Conservation (phyloP, 2,888 invertebrate species). For the Chironomus riparius region DNA sequence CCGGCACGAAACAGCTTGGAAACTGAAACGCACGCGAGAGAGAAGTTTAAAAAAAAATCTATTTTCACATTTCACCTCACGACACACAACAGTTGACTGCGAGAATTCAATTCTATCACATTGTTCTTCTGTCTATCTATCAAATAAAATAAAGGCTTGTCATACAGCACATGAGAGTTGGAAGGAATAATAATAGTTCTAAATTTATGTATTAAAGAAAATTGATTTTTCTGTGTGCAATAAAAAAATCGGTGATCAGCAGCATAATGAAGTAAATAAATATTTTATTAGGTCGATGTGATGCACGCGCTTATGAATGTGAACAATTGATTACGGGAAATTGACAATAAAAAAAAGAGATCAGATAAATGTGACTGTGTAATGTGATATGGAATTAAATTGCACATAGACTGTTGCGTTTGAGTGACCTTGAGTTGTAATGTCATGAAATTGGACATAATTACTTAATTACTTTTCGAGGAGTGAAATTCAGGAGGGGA, state of each 20-base stretch:
- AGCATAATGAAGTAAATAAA: not conserved
- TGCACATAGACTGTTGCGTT: not conserved
- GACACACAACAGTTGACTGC: constrained; percentile 12
- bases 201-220: not conserved
- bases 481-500: not conserved
- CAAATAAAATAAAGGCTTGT: not conserved
- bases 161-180: not conserved
- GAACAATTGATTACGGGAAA: constrained; percentile 18
- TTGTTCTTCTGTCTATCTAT: constrained; percentile 3
- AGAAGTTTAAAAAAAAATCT: constrained; percentile 7
- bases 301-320: not conserved
- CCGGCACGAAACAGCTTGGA: not conserved
- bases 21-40: constrained; percentile 16
- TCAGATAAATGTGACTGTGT: not conserved
- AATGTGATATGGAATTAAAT: not conserved
- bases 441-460: not conserved
- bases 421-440: not conserved
- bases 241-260: not conserved
- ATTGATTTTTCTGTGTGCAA: not conserved
- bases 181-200: not conserved
- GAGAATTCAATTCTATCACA: constrained; percentile 17
- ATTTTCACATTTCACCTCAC: not conserved
- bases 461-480: too few species aligned
- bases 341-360: constrained; percentile 6
- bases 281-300: not conserved